Base-by-base conservation (phyloP, 2,113 vertebrate genomes). In the Petroica traversi region DNA sequence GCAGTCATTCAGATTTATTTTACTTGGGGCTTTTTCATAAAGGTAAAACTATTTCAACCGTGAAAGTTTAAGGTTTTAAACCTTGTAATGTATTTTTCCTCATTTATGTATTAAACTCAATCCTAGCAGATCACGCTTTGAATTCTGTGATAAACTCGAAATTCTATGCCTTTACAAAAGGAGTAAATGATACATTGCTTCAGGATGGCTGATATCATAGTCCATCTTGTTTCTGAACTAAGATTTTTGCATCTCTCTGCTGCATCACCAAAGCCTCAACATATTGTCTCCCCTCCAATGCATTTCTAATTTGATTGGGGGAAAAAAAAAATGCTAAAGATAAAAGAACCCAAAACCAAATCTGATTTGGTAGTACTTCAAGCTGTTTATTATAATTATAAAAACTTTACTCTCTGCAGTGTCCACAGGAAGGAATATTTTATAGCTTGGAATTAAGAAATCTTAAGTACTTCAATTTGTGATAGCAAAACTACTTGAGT, bases 401-500 rank as follows among this genome's bases (percentile, higher is more conserved):
- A 85, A 51, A 31, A 19, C 41, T 15, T 12, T 58, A 45, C 15
- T 76, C 34, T 88, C 34, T 77, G 55, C 38, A 51, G 54, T 69
- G 29, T 34, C 59, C 62, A 85, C 62, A 88, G 89, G 55, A 97
- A 92, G 31, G 49, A 63, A 7, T 14, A 52, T 81, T 91, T 82
- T 82, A 48, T 80, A 26, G 25, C 43, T 94, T 85, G 73, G 34
- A 94, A 85, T 95, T 96, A 88, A 94, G 85, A 73, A 92, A 71
- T 77, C 33, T 43, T 54, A 67, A 93, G 19, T 83, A 55, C 51
- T 92, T 88, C 55, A 74, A 7, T 85, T 26, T 92, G 15, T 34
- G 58, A 91, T 66, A 88, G 29, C 11, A 74, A 83, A 85, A 79
- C n/a, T 62, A 40, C 46, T 80, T 54, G 40, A 79, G 45, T 76